Evolutionary conservation across 2,113 vertebrate species (phyloP), one percentile per base, ranked within the genome.

Genomic region (Cyanistes caeruleus): DNA sequence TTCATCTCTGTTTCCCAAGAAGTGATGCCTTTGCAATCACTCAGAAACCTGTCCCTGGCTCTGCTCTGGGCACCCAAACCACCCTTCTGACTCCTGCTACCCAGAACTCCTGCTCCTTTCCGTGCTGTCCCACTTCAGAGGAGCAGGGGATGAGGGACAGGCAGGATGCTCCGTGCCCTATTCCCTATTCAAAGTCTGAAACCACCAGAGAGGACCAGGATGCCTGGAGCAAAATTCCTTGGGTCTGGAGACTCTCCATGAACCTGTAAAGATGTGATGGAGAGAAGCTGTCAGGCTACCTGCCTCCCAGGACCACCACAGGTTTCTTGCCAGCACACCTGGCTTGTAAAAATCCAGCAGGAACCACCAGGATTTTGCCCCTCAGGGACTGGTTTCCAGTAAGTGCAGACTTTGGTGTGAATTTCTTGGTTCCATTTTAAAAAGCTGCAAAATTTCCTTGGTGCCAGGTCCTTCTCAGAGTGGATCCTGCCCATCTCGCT

Each of bases 281-380:
- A 92, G 95, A 95, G 89, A 84, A 95, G 80, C 39, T 93, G 84
- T 93, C 78, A 87, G 76, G 67, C 69, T 93, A 93, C 87, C 59
- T 90, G 87, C 46, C 75, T 59, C 85, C 24, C 44, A 86, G 85
- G 77, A 88, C 79, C 59, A 14, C 12, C 7, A 31, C 64, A 88
- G 78, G 2, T 74, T 84, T 37, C 67, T 55, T 96, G 93, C 93
- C 95, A 96, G 68, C 70, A 44, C 94, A 96, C 91, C 91, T 95
- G 95, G 91, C 87, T 94, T 74, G 48, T 97, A 70, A 96, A 97
- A 97, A 68, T 17, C 83, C 58, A 53, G 44, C 53, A 53, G 87
- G 41, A 96, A 53, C 89, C 80, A 65, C 84, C 76, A 85, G 35
- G 27, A 20, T 87, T 91, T 79, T 76, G 13, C 48, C 64, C 89